These are phyloP conservation scores for Sturnus vulgaris DNA, from an alignment of 2,113 vertebrate species.

Conservation along the genomic window DNA sequence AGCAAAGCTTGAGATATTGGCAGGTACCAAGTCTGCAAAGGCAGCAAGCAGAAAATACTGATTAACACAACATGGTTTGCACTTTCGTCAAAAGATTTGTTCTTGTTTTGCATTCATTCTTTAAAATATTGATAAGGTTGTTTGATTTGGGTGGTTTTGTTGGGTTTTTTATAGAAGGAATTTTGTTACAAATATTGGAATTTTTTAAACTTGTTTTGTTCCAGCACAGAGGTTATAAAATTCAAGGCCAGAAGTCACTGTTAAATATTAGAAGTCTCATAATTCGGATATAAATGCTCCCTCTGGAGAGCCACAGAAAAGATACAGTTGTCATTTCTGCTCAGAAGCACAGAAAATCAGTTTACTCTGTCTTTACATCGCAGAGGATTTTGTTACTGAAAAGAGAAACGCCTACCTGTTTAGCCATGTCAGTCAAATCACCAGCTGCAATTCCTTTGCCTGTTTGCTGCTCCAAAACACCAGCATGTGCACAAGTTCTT, in stretches of 20 bases:
- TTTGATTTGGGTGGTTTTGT: neutral
- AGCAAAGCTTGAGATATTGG: neutral
- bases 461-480: neutral
- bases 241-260: neutral
- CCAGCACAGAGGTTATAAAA: neutral
- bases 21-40: neutral
- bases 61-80: neutral
- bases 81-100: neutral
- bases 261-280: neutral
- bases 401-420: neutral
- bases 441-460: neutral
- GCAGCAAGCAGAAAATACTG: conserved; percentile 15
- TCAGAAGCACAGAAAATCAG: neutral
- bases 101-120: neutral
- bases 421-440: neutral
- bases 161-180: neutral
- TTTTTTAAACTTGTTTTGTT: neutral
- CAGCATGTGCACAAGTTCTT: neutral
- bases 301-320: neutral
- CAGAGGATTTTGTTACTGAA: neutral
- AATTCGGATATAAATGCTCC: neutral
- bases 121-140: neutral
- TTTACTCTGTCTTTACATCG: neutral
- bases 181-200: neutral
- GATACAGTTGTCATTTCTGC: neutral